Conservation (phyloP, 2,888 invertebrate species). For the Amphipyra tragopoginis region DNA sequence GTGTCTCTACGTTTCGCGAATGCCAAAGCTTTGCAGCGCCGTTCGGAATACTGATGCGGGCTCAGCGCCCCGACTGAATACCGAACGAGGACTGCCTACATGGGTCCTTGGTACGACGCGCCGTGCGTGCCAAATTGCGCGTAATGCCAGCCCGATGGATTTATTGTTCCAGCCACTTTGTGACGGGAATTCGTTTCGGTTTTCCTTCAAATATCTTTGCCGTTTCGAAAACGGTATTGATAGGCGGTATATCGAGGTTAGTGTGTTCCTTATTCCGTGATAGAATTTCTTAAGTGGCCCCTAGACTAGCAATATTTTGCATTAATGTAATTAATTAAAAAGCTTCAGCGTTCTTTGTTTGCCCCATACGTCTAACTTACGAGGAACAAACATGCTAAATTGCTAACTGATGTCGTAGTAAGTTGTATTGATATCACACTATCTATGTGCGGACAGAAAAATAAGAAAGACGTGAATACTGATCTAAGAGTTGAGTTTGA, state of each 20-base stretch:
- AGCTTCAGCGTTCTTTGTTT: too few species aligned
- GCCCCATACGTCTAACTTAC: too few species aligned
- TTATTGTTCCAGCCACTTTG: conserved; percentile 68
- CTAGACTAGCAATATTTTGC: too few species aligned
- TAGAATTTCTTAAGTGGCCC: neutral
- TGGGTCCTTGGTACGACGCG: conserved; percentile 68
- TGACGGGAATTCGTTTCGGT: conserved; percentile 60
- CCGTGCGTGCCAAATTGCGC: conserved; percentile 59
- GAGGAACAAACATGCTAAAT: too few species aligned
- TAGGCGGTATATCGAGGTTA: conserved; percentile 11
- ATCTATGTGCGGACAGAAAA: too few species aligned
- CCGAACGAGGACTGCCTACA: conserved; percentile 70
- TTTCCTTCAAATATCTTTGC: conserved; percentile 55
- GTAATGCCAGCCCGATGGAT: conserved; percentile 69
- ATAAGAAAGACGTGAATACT: too few species aligned
- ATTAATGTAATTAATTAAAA: too few species aligned
- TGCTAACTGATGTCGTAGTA: too few species aligned
- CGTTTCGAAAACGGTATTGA: conserved; percentile 44
- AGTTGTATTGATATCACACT: too few species aligned
- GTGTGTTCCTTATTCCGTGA: conserved; percentile 6
- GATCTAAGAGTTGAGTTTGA: too few species aligned
- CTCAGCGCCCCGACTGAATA: conserved; percentile 65
- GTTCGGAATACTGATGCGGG: conserved; percentile 72
- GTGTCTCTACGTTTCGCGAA: conserved; percentile 79
- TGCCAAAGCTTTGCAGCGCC: conserved; percentile 65